Percentiles rank a stretch among this genome's conserved stretches.
phyloP scores from a whole-genome alignment of 2,888 invertebrate genomes.

The Acronicta alni region DNA sequence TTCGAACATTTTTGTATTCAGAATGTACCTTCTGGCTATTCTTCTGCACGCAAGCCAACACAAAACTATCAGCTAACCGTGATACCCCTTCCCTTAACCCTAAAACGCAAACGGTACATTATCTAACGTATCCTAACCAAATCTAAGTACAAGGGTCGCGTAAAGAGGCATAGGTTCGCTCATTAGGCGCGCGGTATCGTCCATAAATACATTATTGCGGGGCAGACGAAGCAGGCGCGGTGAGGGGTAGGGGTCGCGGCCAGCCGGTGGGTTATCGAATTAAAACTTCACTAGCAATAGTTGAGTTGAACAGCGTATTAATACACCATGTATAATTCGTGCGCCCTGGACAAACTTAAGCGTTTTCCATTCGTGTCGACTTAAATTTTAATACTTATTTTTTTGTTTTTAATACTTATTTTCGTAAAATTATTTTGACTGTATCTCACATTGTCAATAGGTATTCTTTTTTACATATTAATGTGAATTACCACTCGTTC shows the following conservation, averaged over 20 bases:
- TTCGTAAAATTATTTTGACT: no score
- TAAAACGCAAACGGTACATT: conserved; percentile 51
- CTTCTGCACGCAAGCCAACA: not conserved
- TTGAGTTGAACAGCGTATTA: conserved; percentile 88
- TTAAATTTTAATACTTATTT: conserved; percentile 1
- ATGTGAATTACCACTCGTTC: no score
- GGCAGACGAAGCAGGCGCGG: conserved; percentile 55
- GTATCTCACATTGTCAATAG: no score
- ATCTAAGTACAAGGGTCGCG: conserved; percentile 69
- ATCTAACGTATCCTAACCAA: conserved; percentile 59
- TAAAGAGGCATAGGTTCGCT: conserved; percentile 85
- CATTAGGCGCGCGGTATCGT: conserved; percentile 87
- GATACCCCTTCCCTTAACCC: conserved; percentile 9
- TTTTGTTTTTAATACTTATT: not conserved
- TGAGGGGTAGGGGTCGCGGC: conserved; percentile 54
- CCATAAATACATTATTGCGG: conserved; percentile 88
- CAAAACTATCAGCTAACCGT: conserved; percentile 3
- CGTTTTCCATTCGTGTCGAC: conserved; percentile 65
- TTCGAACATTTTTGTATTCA: no score
- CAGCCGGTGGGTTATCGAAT: conserved; percentile 84
- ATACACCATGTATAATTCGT: conserved; percentile 88
- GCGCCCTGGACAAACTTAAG: conserved; percentile 83
- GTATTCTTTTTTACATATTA: no score
- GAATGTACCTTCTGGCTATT: no score
- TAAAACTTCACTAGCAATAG: conserved; percentile 89